Evolutionary conservation across 2,797 vertebrate genomes (phyloP).

Genomic region (Phalloptychus januarius): DNA sequence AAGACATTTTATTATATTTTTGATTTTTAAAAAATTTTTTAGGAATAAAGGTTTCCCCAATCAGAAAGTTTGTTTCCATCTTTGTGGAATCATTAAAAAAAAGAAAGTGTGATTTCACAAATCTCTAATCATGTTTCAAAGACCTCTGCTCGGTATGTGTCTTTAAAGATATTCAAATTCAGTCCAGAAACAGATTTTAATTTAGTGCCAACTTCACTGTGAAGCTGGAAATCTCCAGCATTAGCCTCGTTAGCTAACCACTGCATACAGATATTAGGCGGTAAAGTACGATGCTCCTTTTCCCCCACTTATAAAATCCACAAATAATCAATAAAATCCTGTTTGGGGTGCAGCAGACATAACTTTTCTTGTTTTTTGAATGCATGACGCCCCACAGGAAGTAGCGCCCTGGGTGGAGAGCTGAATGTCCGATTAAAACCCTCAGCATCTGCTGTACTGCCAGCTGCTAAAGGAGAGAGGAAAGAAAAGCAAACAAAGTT

Average conservation of each 20-base stretch:
- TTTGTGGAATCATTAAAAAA: neutral
- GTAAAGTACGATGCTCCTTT: neutral
- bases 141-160: neutral
- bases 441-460: neutral
- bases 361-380: neutral
- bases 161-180: neutral
- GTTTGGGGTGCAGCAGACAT: neutral
- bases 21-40: too few relatives aligned
- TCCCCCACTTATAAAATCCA: neutral
- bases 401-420: neutral
- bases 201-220: neutral
- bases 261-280: neutral
- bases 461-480: neutral
- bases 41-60: neutral
- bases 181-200: neutral
- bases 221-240: neutral
- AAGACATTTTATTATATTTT: too few relatives aligned
- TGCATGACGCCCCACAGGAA: neutral
- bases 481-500: neutral
- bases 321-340: neutral
- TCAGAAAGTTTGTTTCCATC: neutral
- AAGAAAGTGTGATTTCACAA: neutral
- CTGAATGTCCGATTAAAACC: neutral
- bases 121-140: neutral
- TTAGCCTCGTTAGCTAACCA: neutral